Base-by-base conservation (phyloP, 2,113 vertebrate genomes). In the Pedetes capensis region DNA sequence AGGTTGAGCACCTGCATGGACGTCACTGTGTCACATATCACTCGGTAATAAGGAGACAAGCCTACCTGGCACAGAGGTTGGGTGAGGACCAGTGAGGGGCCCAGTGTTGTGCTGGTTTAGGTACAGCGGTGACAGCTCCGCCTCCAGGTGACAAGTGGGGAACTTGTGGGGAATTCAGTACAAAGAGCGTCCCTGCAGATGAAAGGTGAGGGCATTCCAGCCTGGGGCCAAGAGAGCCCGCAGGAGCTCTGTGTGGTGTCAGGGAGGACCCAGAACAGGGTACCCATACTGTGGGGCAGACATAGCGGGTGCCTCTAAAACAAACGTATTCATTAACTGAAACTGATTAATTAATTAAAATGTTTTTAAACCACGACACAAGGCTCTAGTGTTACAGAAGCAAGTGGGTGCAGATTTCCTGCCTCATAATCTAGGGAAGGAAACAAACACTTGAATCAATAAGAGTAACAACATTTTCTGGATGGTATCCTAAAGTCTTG, bases 11-110 rank as follows among this genome's bases (percentile, higher is more conserved):
- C 27, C 6, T 57, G 44, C 2, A 8, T 23, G 11, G 18, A 69
- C 12, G 59, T 75, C 20, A 84, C 64, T 42, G 12, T n/a, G 10
- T 23, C 12, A 10, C 34, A 39, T 1, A 8, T 3, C 8, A 2
- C 66, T 1, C 20, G 18, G 1, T 23, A 10, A 37, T 1, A 9
- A 61, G 53, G 11, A 23, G 10, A 39, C 42, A 12, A 5, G 14
- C 10, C 4, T 27, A n/a, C 83, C 3, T 18, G 17, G 4, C 51
- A 59, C 12, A 25, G 14, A 34, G 11, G 5, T 34, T 18, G 61
- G 20, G 5, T 34, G 22, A 18, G 6, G 5, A 10, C 29, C 7
- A 55, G 39, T 0, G 20, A 53, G 39, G 3, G 29, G 16, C n/a
- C n/a, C 47, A 32, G 4, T 4, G 2, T 5, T 53, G 27, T 17